Percentiles rank a stretch among this genome's conserved stretches.
phyloP scores from a whole-genome alignment of 2,113 vertebrate species.

The Tachysurus fulvidraco region DNA sequence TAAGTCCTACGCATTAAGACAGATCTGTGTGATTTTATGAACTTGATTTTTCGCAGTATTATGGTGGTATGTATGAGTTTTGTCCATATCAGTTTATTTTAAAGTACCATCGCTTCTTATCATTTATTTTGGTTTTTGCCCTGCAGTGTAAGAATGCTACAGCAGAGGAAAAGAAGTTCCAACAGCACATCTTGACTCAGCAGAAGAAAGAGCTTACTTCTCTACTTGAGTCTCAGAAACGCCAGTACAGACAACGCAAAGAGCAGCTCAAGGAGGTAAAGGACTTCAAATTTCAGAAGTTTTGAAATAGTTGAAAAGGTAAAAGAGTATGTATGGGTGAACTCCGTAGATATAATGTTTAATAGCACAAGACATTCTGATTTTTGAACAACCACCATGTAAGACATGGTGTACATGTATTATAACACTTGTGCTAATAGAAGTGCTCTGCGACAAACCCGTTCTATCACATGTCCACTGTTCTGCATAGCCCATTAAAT shows the following conservation, averaged over 20 bases:
- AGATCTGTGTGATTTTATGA: not conserved
- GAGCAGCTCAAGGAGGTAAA: slow-evolving; percentile 90
- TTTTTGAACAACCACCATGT: not conserved
- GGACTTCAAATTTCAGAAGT: not conserved
- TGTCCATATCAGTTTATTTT: not conserved
- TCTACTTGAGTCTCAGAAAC: slow-evolving; percentile 84
- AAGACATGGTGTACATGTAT: not conserved
- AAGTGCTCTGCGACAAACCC: not conserved
- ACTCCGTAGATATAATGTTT: not conserved
- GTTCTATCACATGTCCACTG: not conserved
- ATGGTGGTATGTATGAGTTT: not conserved
- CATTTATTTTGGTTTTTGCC: not conserved
- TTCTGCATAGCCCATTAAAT: not conserved
- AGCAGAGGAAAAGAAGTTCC: slow-evolving; percentile 88
- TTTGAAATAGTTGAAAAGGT: not conserved
- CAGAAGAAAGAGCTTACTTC: slow-evolving; percentile 88
- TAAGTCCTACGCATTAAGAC: not conserved
- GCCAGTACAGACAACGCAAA: slow-evolving; percentile 87
- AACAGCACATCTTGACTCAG: slow-evolving; percentile 88
- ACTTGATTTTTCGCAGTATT: not conserved
- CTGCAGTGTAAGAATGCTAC: slow-evolving; percentile 75
- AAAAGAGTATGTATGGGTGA: not conserved
- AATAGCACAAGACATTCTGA: not conserved
- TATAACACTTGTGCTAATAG: not conserved
- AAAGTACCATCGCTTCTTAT: too few species aligned